Evolutionary conservation across 1,140 invertebrate genomes (phyloP), one percentile per base, ranked within the genome.

Genomic region (Saccostrea glomerata): DNA sequence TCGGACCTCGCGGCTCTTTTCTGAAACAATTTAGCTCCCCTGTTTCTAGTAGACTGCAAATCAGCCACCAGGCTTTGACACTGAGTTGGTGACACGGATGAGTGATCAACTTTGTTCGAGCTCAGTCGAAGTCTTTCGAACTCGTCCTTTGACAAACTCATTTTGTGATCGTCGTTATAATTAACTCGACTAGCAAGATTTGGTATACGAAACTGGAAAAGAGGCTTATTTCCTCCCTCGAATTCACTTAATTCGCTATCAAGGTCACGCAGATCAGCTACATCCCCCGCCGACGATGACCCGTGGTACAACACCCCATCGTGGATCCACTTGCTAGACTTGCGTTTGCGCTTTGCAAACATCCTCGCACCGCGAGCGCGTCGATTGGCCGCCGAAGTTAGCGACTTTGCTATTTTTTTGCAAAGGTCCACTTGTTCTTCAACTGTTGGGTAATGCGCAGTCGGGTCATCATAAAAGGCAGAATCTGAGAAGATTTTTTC

Each of bases 341-440:
- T 96, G 93, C 98, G 98, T 96, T 98, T 98, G 85, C 98, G 96
- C 94, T 98, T 98, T 90, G 98, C 98, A 94, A 98, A 99, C 98
- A 99, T 99, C 91, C 97, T 97, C 95, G 98, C 98, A 23, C 98
- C 98, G 93, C 98, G 97, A 93, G 98, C 98, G 93, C 97, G 97
- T 94, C 97, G 96, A 95, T 99, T 99, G 95, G 97, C 97, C 89
- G 97, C 97, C 92, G 98, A 98, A 91, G 97, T 98, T 91, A 99
- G 95, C n/a, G 98, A 98, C 95, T 97, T 96, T 86, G 98, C 98
- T 94, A 99, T 99, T 93, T 97, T 96, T 73, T 97, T 96, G 70
- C 98, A 98, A 86, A 99, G 96, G 94, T 98, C 97, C 92, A 99
- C 98, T 95, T 99, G 98, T 94, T 99, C 98, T 93, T 98, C 98